phyloP scores from a whole-genome alignment of 2,888 invertebrate genomes.

The Nipponacmea schrenckii region DNA sequence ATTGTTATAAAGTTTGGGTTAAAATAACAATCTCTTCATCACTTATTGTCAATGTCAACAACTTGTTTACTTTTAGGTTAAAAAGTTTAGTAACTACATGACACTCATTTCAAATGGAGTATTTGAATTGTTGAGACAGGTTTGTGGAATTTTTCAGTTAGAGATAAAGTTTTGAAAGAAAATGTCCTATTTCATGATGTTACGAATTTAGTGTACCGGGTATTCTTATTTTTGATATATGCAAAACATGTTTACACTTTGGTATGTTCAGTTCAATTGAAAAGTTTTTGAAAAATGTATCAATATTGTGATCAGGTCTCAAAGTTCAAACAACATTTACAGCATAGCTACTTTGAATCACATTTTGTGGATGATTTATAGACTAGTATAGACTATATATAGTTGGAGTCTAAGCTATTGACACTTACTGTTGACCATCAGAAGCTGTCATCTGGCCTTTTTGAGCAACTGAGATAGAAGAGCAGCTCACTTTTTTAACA shows the following conservation, averaged over 20 bases:
- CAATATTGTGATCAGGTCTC: too few relatives aligned
- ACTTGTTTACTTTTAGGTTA: background rate
- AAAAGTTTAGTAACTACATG: background rate
- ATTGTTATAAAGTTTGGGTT: conserved; percentile 1
- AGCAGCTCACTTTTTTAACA: too few relatives aligned
- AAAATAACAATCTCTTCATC: background rate
- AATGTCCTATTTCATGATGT: background rate
- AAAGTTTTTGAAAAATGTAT: too few relatives aligned
- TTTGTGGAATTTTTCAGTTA: conserved; percentile 1
- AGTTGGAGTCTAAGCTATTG: too few relatives aligned
- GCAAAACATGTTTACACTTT: background rate
- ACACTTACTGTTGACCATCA: too few relatives aligned
- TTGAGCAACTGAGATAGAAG: too few relatives aligned
- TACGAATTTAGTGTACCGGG: background rate
- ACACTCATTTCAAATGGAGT: background rate
- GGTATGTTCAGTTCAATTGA: too few relatives aligned
- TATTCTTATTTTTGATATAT: background rate
- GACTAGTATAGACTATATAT: too few relatives aligned
- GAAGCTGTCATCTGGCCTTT: too few relatives aligned
- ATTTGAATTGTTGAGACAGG: background rate
- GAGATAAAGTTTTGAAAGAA: background rate
- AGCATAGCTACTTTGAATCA: too few relatives aligned
- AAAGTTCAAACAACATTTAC: too few relatives aligned
- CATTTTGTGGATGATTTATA: too few relatives aligned
- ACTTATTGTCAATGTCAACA: conserved; percentile 3